Evolutionary conservation across 1,140 invertebrate species (phyloP).

Genomic region (Solenopsis fugax): DNA sequence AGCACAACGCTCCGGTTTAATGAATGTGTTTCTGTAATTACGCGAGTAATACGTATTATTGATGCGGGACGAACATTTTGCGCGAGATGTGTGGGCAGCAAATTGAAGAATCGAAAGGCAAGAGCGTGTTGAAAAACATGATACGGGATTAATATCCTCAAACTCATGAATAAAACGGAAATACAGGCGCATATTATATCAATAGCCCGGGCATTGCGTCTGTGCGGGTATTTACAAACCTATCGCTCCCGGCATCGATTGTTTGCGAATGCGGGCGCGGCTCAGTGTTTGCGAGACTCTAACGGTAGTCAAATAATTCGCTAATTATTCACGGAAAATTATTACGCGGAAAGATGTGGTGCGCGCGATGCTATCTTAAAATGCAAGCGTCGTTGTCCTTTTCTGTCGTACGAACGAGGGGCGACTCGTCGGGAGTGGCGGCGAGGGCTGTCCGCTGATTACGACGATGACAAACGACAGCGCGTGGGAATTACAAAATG

Average conservation of each 20-base stretch:
- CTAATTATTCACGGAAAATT: conserved; percentile 43
- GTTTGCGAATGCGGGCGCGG: conserved; percentile 39
- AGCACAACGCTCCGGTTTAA: conserved; percentile 27
- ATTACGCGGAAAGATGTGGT: neutral
- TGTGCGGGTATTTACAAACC: conserved; percentile 55
- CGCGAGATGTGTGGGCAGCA: neutral
- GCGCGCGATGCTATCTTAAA: conserved; percentile 8
- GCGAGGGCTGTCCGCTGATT: conserved; percentile 68
- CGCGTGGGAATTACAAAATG: conserved; percentile 80
- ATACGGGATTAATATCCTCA: conserved; percentile 57
- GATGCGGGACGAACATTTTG: conserved; percentile 31
- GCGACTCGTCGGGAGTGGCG: conserved; percentile 32
- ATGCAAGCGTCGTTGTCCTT: neutral
- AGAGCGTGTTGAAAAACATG: conserved; percentile 48
- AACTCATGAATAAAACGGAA: conserved; percentile 59
- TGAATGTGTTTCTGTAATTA: conserved; percentile 51
- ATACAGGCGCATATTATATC: conserved; percentile 53
- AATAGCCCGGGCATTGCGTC: conserved; percentile 7
- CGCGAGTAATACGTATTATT: conserved; percentile 50
- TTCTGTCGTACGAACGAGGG: neutral
- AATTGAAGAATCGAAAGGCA: conserved; percentile 50
- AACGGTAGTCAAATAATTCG: conserved; percentile 37
- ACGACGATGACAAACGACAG: conserved; percentile 78
- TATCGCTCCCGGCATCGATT: conserved; percentile 40
- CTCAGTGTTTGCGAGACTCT: conserved; percentile 41